These are phyloP conservation scores for Phocoena sinus DNA, from an alignment of 2,113 vertebrate genomes.

Conservation along the genomic window DNA sequence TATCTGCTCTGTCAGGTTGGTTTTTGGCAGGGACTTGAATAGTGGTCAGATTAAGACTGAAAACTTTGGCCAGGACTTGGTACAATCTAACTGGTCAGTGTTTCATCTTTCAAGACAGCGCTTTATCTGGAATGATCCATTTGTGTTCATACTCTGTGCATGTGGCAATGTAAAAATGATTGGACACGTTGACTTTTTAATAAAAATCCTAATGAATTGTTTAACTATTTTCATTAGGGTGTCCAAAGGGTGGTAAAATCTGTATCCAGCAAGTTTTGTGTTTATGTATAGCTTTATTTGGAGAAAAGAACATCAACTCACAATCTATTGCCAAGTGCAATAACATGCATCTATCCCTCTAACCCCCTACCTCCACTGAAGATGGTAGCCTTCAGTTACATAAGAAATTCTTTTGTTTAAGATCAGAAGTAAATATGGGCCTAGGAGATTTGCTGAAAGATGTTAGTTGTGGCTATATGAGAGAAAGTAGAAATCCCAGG, in stretches of 20 bases:
- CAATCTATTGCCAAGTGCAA: background rate
- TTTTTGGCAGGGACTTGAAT: background rate
- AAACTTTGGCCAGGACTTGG: background rate
- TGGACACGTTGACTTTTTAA: conserved; percentile 1
- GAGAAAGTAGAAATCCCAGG: background rate
- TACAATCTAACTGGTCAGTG: background rate
- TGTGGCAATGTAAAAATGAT: conserved; percentile 19
- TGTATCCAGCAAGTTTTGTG: conserved; percentile 34
- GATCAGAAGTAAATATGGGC: background rate
- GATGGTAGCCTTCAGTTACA: background rate
- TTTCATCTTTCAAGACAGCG: background rate
- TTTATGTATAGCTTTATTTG: conserved; percentile 40
- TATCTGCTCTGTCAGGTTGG: conserved; percentile 8
- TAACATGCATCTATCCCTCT: background rate
- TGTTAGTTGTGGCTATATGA: background rate
- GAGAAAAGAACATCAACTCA: background rate
- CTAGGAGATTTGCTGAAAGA: background rate
- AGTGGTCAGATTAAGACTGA: background rate
- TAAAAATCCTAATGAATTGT: background rate
- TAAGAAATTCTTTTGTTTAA: conserved; percentile 23
- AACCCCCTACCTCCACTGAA: background rate
- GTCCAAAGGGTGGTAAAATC: conserved; percentile 19
- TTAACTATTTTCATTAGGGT: conserved; percentile 25
- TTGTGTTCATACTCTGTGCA: background rate
- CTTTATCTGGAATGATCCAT: background rate